Percentiles rank a stretch among this genome's conserved stretches.
phyloP scores from a whole-genome alignment of 2,113 vertebrate species.

The Epinephelus moara region DNA sequence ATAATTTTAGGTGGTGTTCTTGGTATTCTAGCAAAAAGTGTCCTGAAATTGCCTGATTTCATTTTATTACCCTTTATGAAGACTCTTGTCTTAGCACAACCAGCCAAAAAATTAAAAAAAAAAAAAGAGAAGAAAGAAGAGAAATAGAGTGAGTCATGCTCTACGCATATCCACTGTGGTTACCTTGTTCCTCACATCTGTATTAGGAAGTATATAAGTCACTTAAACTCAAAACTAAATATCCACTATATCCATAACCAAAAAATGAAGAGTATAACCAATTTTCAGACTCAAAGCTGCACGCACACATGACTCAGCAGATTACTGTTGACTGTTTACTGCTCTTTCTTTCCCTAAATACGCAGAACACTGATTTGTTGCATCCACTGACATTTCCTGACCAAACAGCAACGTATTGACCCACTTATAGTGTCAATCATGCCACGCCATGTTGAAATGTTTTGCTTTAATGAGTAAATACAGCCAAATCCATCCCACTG shows the following conservation, averaged over 20 bases:
- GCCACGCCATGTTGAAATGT: neutral
- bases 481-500: constrained; percentile 5
- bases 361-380: constrained; percentile 16
- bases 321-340: neutral
- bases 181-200: neutral
- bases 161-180: neutral
- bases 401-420: neutral
- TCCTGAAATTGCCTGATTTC: no score
- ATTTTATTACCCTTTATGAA: no score
- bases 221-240: neutral
- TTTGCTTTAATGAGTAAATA: neutral
- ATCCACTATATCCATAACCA: neutral
- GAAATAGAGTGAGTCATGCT: neutral
- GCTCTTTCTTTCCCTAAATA: neutral
- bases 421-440: neutral
- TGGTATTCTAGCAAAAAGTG: no score
- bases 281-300: neutral
- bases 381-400: neutral
- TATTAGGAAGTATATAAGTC: neutral
- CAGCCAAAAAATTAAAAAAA: no score
- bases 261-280: neutral
- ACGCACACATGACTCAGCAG: neutral
- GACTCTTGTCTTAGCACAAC: neutral
- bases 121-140: neutral
- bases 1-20: no score